Base-by-base conservation (phyloP, 2,888 invertebrate species). In the Drosophila anceps region DNA sequence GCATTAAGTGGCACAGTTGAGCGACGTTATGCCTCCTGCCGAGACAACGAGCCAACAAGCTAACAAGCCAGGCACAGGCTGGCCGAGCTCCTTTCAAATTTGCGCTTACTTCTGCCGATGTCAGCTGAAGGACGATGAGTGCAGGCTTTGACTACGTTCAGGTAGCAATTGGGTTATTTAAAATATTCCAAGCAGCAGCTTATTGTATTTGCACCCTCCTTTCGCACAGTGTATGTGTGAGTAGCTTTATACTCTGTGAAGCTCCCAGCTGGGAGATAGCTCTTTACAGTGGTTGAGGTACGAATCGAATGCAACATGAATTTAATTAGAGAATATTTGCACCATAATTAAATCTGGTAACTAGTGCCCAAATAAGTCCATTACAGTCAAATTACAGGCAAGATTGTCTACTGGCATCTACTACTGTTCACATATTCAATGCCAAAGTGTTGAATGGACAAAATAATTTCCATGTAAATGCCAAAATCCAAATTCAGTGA, bases 1-100 rank as follows among this genome's bases (percentile, higher is more conserved):
- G 76, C 69, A 84, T 80, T 84, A 84, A 85, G 85, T 87, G 88
- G 72, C 82, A 87, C 82, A 87, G 77, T 75, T 74, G 87, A 84
- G 73, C 69, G 86, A 77, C 72, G 73, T 62, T 75, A 70, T 62
- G 64, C 65, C 78, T 62, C 29, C 37, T 53, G 48, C 27, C 27
- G 53, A 54, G 27, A n/a, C n/a, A 31, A 5, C 33, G 20, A 33
- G 31, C 12, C 20, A 33, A 20, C 20, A 3, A 15, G 18, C 24
- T 24, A 41, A 48, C 48, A 48, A 54, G 63, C 10, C 6, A 27
- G 60, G 31, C 69, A 60, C 53, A 41, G 54, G 39, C 65, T 67
- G 71, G 58, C 65, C 61, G 37, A 63, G 48, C 44, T 73, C 77
- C 78, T 73, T 74, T 69, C 53, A 71, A 81, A 82, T 78, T 87